These are phyloP conservation scores for Piezodorus guildinii DNA, from an alignment of 1,140 invertebrate species.

Conservation along the genomic window DNA sequence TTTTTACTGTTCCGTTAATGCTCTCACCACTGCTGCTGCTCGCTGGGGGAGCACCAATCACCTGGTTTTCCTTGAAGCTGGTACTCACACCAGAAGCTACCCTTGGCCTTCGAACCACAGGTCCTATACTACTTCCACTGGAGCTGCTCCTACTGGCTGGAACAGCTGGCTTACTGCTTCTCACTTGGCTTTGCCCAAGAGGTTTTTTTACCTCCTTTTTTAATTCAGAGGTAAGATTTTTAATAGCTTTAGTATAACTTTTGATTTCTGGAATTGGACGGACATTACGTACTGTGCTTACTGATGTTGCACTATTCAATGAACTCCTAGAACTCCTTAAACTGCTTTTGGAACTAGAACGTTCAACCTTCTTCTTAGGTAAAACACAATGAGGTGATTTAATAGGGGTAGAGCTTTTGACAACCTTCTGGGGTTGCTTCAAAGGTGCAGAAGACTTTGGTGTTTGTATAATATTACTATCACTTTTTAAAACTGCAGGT, in stretches of 20 bases:
- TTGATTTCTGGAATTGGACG: constrained; percentile 34
- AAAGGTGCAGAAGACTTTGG: neutral
- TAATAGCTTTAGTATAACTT: constrained; percentile 32
- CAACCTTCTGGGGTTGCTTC: neutral
- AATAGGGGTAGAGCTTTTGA: neutral
- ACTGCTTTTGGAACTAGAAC: constrained; percentile 56
- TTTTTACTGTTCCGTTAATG: constrained; percentile 40
- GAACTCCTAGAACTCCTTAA: constrained; percentile 68
- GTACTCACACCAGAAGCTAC: constrained; percentile 29
- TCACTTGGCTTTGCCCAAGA: constrained; percentile 29
- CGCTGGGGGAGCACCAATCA: constrained; percentile 47
- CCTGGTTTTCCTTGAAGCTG: constrained; percentile 34
- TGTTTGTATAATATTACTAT: constrained; percentile 18
- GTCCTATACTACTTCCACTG: constrained; percentile 54
- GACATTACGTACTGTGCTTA: constrained; percentile 60
- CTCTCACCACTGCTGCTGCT: constrained; percentile 60
- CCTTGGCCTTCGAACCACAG: constrained; percentile 29
- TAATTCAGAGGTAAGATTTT: constrained; percentile 31
- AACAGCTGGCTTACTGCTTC: constrained; percentile 33
- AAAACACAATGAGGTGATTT: constrained; percentile 15
- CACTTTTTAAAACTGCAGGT: constrained; percentile 18
- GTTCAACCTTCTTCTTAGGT: constrained; percentile 37
- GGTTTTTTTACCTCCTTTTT: constrained; percentile 33
- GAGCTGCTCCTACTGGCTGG: constrained; percentile 59
- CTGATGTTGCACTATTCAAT: constrained; percentile 65